Conservation (phyloP, 1,140 invertebrate species). For the Gonioctena quinquepunctata region DNA sequence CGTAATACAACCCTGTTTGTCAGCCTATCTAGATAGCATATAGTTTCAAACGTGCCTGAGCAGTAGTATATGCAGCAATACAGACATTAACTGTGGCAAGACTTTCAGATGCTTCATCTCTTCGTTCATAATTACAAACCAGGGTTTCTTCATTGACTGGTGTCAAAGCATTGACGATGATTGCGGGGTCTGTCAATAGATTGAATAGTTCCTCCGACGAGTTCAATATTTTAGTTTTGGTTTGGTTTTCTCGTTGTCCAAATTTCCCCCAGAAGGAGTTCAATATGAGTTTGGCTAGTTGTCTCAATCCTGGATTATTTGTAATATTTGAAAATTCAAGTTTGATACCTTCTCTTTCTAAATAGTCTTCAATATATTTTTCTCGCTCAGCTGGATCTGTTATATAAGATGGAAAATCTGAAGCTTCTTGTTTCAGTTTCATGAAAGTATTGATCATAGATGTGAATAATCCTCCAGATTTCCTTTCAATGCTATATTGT, state of each 20-base stretch:
- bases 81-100: slow-evolving; percentile 43
- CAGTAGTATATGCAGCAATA: slow-evolving; percentile 50
- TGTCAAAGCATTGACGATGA: not conserved
- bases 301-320: slow-evolving; percentile 40
- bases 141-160: not conserved
- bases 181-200: not conserved
- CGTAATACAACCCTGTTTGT: slow-evolving; percentile 23
- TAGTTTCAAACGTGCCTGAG: slow-evolving; percentile 38
- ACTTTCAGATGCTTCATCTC: not conserved
- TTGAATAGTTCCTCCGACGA: slow-evolving; percentile 2
- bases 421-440: not conserved
- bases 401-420: slow-evolving; percentile 48
- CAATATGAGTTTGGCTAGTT: slow-evolving; percentile 48
- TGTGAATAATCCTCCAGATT: slow-evolving; percentile 38
- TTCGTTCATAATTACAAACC: slow-evolving; percentile 6
- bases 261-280: slow-evolving; percentile 53
- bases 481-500: too few relatives aligned
- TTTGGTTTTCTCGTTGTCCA: slow-evolving; percentile 11
- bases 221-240: slow-evolving; percentile 19
- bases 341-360: slow-evolving; percentile 50
- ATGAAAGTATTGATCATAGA: slow-evolving; percentile 40
- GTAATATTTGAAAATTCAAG: slow-evolving; percentile 41
- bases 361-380: slow-evolving; percentile 50
- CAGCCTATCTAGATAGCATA: slow-evolving; percentile 21
- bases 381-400: slow-evolving; percentile 37